Base-by-base conservation (phyloP, 1,140 invertebrate species). In the Musca vetustissima region DNA sequence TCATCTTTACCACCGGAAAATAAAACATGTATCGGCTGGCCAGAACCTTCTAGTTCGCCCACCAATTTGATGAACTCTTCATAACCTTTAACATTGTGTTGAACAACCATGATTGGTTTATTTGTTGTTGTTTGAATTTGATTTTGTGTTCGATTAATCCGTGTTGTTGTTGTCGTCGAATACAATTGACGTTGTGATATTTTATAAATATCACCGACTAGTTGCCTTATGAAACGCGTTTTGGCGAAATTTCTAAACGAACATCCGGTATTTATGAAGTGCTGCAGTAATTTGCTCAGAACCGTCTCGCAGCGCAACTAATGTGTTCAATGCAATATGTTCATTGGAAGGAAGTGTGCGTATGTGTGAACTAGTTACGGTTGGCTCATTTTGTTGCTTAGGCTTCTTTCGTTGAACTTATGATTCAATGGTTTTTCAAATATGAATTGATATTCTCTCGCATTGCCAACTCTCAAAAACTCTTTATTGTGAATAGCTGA, bases 1-100 rank as follows among this genome's bases (percentile, higher is more conserved):
- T 85, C 79, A 47, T 86, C 75, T 77, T 91, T 91, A 17, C 86
- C 85, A 32, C 91, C 91, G 71, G 85, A 89, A 73, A 89, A 92
- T 21, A 89, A 85, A 15, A 92, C 84, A 74, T 88, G 83, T 32
- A 89, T 84, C 1, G 84, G 75, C 71, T 83, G 69, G 13, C 75
- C 80, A 48, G 76, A 73, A 1, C 68, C 69, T 67, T 85, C 83
- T 4, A 88, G 82, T 24, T 83, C 76, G 71, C 85, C 76, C 67
- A 88, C 84, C 70, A 86, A 86, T 70, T 87, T 78, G 3, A 84
- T 67, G 73, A 89, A 89, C 68, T 85, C 83, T 7, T 88, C 86
- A 66, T 87, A 89, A 53, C 88, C 87, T 65, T 85, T 80, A 0
- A 89, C 80, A 24, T 85, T 77, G 74, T 87, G 84, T 76, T 80